Conservation (phyloP, 30 jellyfish, hydroid and myxozoan species). For the Mastigias papua region DNA sequence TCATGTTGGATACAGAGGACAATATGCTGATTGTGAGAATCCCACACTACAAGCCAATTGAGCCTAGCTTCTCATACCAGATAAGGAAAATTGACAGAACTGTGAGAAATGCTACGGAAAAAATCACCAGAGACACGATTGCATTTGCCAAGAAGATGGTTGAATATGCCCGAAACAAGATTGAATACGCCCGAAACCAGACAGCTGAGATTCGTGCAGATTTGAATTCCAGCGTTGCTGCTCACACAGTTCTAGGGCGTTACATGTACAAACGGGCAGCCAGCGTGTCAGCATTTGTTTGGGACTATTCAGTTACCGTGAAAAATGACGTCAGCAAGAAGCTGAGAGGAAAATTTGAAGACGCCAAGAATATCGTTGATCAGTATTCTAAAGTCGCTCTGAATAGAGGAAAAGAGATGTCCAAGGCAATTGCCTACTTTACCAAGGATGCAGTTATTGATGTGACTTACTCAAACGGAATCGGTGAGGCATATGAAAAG, state of each 20-base stretch:
- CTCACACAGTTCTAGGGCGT: slow-evolving; percentile 71
- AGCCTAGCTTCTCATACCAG: slow-evolving; percentile 87
- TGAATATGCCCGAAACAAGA: slow-evolving; percentile 45
- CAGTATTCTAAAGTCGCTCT: slow-evolving; percentile 39
- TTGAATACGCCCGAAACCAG: slow-evolving; percentile 68
- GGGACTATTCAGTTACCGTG: slow-evolving; percentile 36
- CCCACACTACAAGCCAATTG: slow-evolving; percentile 73
- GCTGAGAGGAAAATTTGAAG: slow-evolving; percentile 17
- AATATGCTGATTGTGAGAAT: slow-evolving; percentile 71
- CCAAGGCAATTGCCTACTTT: slow-evolving; percentile 29
- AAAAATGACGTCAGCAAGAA: slow-evolving; percentile 22
- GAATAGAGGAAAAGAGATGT: slow-evolving; percentile 49
- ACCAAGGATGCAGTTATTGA: slow-evolving; percentile 70
- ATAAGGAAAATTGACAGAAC: slow-evolving; percentile 45
- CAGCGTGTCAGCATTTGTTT: slow-evolving; percentile 22
- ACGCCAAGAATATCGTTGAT: slow-evolving; percentile 31
- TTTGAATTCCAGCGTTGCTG: slow-evolving; percentile 50
- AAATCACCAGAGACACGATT: slow-evolving; percentile 32
- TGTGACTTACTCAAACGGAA: slow-evolving; percentile 69
- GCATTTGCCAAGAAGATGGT: slow-evolving; percentile 43
- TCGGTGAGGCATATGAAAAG: slow-evolving; percentile 70
- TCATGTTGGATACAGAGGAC: slow-evolving; percentile 75
- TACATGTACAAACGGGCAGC: slow-evolving; percentile 68
- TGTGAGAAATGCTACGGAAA: slow-evolving; percentile 62
- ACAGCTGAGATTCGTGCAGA: slow-evolving; percentile 91